Base-by-base conservation (phyloP, 2,797 vertebrate genomes). In the Apodemus agrarius region DNA sequence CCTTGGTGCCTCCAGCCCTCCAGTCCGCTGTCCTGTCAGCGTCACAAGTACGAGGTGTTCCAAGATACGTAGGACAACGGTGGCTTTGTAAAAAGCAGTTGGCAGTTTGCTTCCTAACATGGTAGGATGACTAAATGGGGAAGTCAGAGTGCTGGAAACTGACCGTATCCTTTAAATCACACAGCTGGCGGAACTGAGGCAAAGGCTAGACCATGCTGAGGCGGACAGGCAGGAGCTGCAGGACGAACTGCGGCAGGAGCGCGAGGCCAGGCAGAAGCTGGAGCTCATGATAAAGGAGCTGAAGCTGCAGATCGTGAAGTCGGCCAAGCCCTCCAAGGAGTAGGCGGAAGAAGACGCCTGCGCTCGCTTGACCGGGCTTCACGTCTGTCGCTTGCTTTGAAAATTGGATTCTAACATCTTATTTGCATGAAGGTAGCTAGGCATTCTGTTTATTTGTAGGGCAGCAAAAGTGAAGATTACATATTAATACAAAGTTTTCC, bases 141-240 rank as follows among this genome's bases (percentile, higher is more conserved):
- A 90, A 95, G 72, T 16, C 22, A 3, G 79, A 76, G 21, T 67
- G n/a, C 93, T 63, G 87, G 79, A 85, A 94, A 90, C 75, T 97
- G 63, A 96, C 40, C 26, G 1, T 74, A 40, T 81, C 43, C 95
- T 98, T 37, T 96, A 76, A 96, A 95, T 91, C 96, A 65, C 96
- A 46, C 98, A 99, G 99, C 98, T 99, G 98, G 99, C 99, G 40
- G 99, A 99, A 97, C 96, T 99, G 96, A 99, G 99, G 88, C 99
- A 99, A 98, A 99, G 99, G 95, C 88, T 99, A 98, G 99, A 99
- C 97, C 99, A 98, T 1, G 99, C 99, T 0, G 99, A 99, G 98
- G 99, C 99, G 0, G 99, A 99, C 61, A 99, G 99, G 40, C 99
- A 99, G 98, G 99, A 99, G 96, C 99, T 99, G 94, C 99, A 99